These are phyloP conservation scores for Ceratina calcarata DNA, from an alignment of 1,140 invertebrate species.

Conservation along the genomic window DNA sequence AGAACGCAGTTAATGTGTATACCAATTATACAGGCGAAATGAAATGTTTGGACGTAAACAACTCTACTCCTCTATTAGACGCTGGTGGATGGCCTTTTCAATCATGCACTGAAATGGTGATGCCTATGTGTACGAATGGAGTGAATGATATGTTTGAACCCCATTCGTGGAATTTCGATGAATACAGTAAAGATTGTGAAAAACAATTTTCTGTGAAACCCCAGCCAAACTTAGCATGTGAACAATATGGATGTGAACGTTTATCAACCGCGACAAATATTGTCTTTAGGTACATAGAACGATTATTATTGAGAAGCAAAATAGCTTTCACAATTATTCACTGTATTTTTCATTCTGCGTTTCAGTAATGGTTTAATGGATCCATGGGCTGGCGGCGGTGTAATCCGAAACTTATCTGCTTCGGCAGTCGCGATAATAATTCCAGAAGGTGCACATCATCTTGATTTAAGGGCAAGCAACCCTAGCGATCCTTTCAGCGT, in stretches of 20 bases:
- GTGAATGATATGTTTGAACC: conserved; percentile 92
- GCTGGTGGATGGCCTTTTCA: conserved; percentile 87
- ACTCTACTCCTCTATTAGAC: conserved; percentile 83
- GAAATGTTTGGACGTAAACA: conserved; percentile 84
- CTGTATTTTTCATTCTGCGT: too few relatives aligned
- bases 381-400: conserved; percentile 96
- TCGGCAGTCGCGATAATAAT: conserved; percentile 89
- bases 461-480: conserved; percentile 90
- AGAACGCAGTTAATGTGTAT: conserved; percentile 87
- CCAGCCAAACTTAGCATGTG: conserved; percentile 84
- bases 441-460: conserved; percentile 94
- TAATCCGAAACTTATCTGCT: conserved; percentile 86
- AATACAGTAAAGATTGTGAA: conserved; percentile 85
- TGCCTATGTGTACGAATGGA: conserved; percentile 93
- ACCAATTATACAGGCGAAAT: conserved; percentile 90
- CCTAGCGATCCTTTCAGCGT: conserved; percentile 87
- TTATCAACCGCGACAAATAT: conserved; percentile 88
- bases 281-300: conserved; percentile 85
- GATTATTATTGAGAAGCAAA: not conserved
- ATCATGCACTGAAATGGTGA: conserved; percentile 97
- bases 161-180: conserved; percentile 86
- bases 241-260: conserved; percentile 91
- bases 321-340: too few relatives aligned
- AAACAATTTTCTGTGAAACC: conserved; percentile 86
- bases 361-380: conserved; percentile 93